Percentiles rank a stretch among this genome's conserved stretches.
Evolutionary conservation across 2,888 invertebrate genomes (phyloP).

Genomic region (Aproaerema taeniolella): DNA sequence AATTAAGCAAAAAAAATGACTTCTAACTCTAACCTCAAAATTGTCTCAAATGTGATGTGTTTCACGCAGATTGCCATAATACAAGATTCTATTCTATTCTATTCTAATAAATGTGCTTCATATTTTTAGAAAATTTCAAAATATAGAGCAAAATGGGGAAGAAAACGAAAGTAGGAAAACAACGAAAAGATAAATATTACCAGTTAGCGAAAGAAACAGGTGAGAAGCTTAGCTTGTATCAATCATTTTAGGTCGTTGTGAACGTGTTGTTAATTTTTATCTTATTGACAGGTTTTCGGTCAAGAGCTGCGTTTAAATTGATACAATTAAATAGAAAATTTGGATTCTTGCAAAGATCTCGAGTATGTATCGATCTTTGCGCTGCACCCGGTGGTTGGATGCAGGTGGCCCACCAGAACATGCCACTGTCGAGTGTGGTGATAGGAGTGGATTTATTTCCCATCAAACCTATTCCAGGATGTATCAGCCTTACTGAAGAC

Average conservation of each 20-base stretch:
- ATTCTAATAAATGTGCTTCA: too few relatives aligned
- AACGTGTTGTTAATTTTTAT: too few relatives aligned
- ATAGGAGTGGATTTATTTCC: slow-evolving; percentile 98
- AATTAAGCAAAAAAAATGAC: too few relatives aligned
- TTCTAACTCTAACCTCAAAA: too few relatives aligned
- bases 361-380: slow-evolving; percentile 98
- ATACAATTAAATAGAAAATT: slow-evolving; percentile 98
- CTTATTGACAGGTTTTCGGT: slow-evolving; percentile 87
- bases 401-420: slow-evolving; percentile 98
- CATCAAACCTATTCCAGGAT: slow-evolving; percentile 91
- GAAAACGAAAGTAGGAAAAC: slow-evolving; percentile 97
- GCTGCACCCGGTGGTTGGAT: slow-evolving; percentile 99
- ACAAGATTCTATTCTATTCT: too few relatives aligned
- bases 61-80: too few relatives aligned
- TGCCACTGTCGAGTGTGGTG: slow-evolving; percentile 97
- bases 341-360: slow-evolving; percentile 95
- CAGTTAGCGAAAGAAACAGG: slow-evolving; percentile 99
- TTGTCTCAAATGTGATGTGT: too few relatives aligned
- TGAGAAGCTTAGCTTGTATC: slow-evolving; percentile 62
- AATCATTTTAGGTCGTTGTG: background rate
- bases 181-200: slow-evolving; percentile 98
- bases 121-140: too few relatives aligned
- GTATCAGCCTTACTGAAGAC: slow-evolving; percentile 93
- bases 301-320: slow-evolving; percentile 99
- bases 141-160: slow-evolving; percentile 87